These are phyloP conservation scores for Baccha elongata DNA, from an alignment of 2,888 invertebrate genomes.

Conservation along the genomic window DNA sequence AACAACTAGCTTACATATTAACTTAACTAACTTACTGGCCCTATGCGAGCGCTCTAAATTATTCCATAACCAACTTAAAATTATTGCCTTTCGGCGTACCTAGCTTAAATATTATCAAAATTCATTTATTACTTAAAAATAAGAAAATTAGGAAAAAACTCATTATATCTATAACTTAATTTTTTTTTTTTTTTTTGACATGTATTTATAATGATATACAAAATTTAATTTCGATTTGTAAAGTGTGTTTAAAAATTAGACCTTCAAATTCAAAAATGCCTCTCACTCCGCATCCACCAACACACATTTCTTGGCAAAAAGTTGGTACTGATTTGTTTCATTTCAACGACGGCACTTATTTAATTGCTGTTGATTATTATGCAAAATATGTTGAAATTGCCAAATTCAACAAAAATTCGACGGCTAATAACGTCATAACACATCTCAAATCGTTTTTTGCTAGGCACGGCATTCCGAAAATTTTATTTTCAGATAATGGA, in stretches of 20 bases:
- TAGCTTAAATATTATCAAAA: too few species aligned
- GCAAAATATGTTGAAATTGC: conserved; percentile 22
- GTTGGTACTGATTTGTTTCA: conserved; percentile 17
- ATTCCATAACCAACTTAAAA: too few species aligned
- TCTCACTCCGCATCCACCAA: conserved; percentile 15
- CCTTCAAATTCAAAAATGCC: conserved; percentile 24
- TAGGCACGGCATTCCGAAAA: conserved; percentile 8
- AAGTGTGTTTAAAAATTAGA: conserved; percentile 10
- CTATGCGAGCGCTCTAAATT: too few species aligned
- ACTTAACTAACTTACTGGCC: too few species aligned
- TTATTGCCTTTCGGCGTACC: too few species aligned
- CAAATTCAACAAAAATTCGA: conserved; percentile 6
- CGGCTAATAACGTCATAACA: conserved; percentile 28
- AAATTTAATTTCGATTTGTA: conserved; percentile 9
- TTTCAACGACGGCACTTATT: background rate
- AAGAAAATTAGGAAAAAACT: too few species aligned
- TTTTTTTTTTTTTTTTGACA: too few species aligned
- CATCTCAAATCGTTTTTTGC: conserved; percentile 39
- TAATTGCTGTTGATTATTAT: conserved; percentile 21
- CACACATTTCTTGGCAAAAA: conserved; percentile 10
- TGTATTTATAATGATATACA: conserved; percentile 12
- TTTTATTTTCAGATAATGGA: conserved; percentile 25
- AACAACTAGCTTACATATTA: too few species aligned
- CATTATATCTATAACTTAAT: too few species aligned
- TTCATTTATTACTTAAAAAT: too few species aligned